Base-by-base conservation (phyloP, 2,797 vertebrate genomes). In the Pseudopleuronectes americanus region DNA sequence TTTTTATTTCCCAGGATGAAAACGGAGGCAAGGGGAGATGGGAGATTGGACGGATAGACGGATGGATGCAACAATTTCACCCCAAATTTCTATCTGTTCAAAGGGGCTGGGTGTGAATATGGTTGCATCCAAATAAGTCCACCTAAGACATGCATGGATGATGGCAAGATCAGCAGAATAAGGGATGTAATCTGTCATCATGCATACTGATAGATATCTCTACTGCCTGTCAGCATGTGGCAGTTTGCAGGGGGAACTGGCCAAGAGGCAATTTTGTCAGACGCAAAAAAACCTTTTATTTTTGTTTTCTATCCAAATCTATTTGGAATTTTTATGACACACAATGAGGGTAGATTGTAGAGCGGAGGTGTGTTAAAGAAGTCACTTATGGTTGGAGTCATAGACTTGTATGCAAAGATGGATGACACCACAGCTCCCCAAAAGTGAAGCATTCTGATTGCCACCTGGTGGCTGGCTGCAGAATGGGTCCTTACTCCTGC, bases 311-410 rank as follows among this genome's bases (percentile, higher is more conserved):
- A 47, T 38, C 43, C 62, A 28, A 63, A 47, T 58, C 36, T 61
- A 63, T 64, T 77, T 22, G 14, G 51, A 28, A 57, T 74, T 79
- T 69, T 49, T 70, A 76, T 84, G 73, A 81, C 58, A 76, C 69
- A 78, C 17, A 41, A 53, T 52, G 59, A 63, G 51, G 58, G 45
- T 5, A 36, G 45, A 45, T 31, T 23, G 64, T 14, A 59, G 62
- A 70, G 71, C 61, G 68, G 71, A 67, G 73, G 57, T 63, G 76
- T 66, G 67, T n/a, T 45, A 38, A 52, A 62, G 19, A 61, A 52
- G 55, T 45, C 8, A 23, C 52, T 55, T 22, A 22, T 45, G 66
- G 47, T 33, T 33, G 31, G 31, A 33, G 31, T 10, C 31, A 33
- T 33, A 33, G 31, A 33, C 9, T 10, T 10, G 31, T 33, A 10